phyloP scores from a whole-genome alignment of 2,888 invertebrate genomes.

The Clepsis dumicolana region DNA sequence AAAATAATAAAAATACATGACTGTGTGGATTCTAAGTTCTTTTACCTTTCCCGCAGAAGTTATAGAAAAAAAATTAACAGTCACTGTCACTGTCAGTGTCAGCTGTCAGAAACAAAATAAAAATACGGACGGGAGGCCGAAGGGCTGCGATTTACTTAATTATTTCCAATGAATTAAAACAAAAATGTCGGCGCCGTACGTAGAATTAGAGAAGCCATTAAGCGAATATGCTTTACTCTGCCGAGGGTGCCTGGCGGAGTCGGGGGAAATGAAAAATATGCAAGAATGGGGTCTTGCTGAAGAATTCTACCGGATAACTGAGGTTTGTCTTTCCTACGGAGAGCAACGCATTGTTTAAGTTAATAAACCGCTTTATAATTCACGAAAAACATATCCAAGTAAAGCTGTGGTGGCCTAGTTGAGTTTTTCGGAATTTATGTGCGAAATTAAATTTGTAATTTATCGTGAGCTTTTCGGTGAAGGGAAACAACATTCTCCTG shows the following conservation, averaged over 20 bases:
- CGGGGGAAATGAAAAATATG: conserved; percentile 76
- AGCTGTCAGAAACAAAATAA: not conserved
- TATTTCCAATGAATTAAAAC: not conserved
- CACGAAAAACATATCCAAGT: too few species aligned
- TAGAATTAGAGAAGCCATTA: conserved; percentile 54
- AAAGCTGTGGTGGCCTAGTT: too few species aligned
- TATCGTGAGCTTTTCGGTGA: too few species aligned
- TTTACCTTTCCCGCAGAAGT: not conserved
- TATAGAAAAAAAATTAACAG: not conserved
- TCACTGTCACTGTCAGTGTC: not conserved
- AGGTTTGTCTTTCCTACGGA: conserved; percentile 51
- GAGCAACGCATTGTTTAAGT: too few species aligned
- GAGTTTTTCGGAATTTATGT: too few species aligned
- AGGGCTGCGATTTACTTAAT: not conserved
- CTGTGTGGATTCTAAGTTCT: too few species aligned
- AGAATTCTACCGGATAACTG: conserved; percentile 66
- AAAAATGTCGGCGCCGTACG: conserved; percentile 59
- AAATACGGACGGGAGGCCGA: not conserved
- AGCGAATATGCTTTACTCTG: conserved; percentile 61
- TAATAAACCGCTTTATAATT: too few species aligned
- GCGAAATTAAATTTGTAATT: too few species aligned
- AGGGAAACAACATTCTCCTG: too few species aligned
- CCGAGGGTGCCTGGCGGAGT: conserved; percentile 69
- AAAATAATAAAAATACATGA: not conserved
- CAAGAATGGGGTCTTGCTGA: conserved; percentile 68